Evolutionary conservation across 2,888 invertebrate species (phyloP).

Genomic region (Electrophaes corylata): DNA sequence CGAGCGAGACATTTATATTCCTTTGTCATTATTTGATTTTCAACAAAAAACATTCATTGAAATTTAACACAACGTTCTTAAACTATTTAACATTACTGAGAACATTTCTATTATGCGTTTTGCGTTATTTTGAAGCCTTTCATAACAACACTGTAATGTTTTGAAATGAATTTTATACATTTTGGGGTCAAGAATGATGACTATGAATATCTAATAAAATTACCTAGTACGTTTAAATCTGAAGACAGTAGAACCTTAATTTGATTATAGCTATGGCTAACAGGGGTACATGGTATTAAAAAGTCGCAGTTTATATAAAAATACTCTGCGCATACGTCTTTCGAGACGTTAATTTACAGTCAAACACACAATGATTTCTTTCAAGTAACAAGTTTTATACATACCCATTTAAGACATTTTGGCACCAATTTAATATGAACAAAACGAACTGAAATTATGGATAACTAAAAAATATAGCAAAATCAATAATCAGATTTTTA

Average conservation of each 20-base stretch:
- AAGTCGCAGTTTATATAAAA: too few species aligned
- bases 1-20: conserved; percentile 31
- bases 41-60: conserved; percentile 18
- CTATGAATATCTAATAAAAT: neutral
- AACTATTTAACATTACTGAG: conserved; percentile 14
- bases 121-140: neutral
- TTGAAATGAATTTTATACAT: neutral
- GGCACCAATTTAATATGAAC: too few species aligned
- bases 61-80: conserved; percentile 8
- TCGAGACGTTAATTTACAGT: too few species aligned
- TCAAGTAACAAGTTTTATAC: too few species aligned
- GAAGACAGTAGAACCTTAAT: neutral
- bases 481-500: too few species aligned
- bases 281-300: neutral
- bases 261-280: neutral
- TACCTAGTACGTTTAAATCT: neutral
- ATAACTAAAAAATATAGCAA: too few species aligned
- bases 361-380: too few species aligned
- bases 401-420: too few species aligned
- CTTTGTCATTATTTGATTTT: conserved; percentile 29
- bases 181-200: neutral
- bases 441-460: too few species aligned
- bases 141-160: neutral
- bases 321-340: too few species aligned
- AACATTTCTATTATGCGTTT: conserved; percentile 22